Evolutionary conservation across 2,888 invertebrate species (phyloP).

Genomic region (Tipula confusa): DNA sequence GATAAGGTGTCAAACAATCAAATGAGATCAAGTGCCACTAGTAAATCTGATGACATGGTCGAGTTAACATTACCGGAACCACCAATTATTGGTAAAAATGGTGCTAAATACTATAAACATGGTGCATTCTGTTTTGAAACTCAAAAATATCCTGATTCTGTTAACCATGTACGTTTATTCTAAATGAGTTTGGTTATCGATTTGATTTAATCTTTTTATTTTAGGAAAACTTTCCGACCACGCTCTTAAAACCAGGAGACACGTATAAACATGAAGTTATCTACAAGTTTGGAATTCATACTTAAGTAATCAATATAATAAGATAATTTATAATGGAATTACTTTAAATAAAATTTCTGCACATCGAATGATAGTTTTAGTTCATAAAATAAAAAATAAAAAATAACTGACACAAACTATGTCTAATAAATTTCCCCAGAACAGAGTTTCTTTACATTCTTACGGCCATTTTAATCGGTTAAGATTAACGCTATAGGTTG

Average conservation of each 20-base stretch:
- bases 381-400: no score
- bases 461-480: no score
- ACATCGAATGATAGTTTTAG: no score
- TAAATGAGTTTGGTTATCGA: slow-evolving; percentile 29
- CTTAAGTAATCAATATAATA: no score
- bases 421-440: no score
- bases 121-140: slow-evolving; percentile 85
- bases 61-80: slow-evolving; percentile 33
- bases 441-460: no score
- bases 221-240: slow-evolving; percentile 71
- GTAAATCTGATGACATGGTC: not conserved
- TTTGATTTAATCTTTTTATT: not conserved
- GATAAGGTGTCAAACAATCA: not conserved
- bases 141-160: slow-evolving; percentile 87
- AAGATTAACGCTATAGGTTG: no score
- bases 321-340: no score
- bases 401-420: no score
- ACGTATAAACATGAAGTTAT: slow-evolving; percentile 66
- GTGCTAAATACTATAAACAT: slow-evolving; percentile 65
- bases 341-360: no score
- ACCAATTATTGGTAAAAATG: slow-evolving; percentile 64
- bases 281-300: slow-evolving; percentile 63
- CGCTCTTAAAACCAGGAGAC: slow-evolving; percentile 67
- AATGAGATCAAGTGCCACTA: not conserved
- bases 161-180: slow-evolving; percentile 68